Base-by-base conservation (phyloP, 2,888 invertebrate species). In the Exephanes ischioxanthus region DNA sequence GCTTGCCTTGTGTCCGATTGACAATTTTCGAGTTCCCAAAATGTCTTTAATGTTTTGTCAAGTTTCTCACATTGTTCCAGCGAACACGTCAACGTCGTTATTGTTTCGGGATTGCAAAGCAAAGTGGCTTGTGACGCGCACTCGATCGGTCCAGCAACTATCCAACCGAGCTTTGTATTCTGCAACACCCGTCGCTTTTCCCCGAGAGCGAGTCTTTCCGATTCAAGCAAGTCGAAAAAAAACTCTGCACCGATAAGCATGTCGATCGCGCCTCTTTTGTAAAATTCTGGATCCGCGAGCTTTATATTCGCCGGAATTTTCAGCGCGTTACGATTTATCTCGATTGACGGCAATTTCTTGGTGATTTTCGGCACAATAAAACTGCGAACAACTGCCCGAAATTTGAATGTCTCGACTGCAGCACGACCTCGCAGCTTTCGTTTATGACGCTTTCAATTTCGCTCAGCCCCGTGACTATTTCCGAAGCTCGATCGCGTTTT, bases 311-410 rank as follows among this genome's bases (percentile, higher is more conserved):
- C 0, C 66, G 72, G 77, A 58, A 87, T 86, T 66, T 80, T 41
- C 2, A 86, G 30, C 11, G 22, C 41, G 22, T 22, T 75, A 3
- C n/a, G 26, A 68, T 86, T 71, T 19, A 87, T 48, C 6, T 48
- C 22, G 16, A 79, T 9, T 1, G 76, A 80, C 14, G 87, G 87
- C 22, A 87, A 58, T 0, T 7, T 45, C n/a, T 86, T 86, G 14
- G 86, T 82, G 14, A 87, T 85, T 26, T 45, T 61, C 7, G 71
- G 70, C 22, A 83, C 85, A 16, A 87, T 70, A 0, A 85, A 63
- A 63, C 86, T 82, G 66, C 58, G 61, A 19, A 80, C 58, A 4
- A 63, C 53, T 41, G 63, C 4, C 58, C 7, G 66, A 58, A 83
- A n/a, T 76, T 30, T 3, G 76, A 68, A 53, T 63, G 30, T 55